A percentile compares a stretch with the other conserved stretches of the same genome.
These are phyloP conservation scores for Actias luna DNA, from an alignment of 2,888 invertebrate species.

Conservation along the genomic window DNA sequence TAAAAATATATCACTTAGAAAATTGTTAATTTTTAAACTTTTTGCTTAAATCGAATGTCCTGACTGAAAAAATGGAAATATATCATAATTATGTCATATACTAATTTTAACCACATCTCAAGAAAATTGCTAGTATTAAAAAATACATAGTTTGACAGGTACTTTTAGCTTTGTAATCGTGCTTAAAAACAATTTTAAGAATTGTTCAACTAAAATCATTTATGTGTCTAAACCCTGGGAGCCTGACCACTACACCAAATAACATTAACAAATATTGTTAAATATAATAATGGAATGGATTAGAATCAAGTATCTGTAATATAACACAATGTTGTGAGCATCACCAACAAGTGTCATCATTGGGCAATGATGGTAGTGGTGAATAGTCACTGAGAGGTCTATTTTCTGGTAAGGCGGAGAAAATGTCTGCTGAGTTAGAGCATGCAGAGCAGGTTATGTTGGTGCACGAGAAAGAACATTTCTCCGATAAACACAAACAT, in stretches of 20 bases:
- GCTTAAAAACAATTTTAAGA: conserved; percentile 29
- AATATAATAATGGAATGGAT: neutral
- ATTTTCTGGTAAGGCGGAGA: conserved; percentile 79
- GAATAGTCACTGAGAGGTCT: conserved; percentile 68
- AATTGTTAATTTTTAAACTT: neutral
- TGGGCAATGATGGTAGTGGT: conserved; percentile 46
- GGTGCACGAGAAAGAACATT: conserved; percentile 74
- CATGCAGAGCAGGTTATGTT: conserved; percentile 80
- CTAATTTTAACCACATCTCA: neutral
- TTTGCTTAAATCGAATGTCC: neutral
- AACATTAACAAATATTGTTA: neutral
- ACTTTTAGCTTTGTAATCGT: conserved; percentile 25
- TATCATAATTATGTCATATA: conserved; percentile 1
- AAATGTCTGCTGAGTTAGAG: conserved; percentile 76
- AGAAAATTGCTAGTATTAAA: conserved; percentile 1
- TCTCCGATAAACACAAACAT: conserved; percentile 63
- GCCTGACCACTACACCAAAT: conserved; percentile 16
- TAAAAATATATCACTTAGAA: neutral
- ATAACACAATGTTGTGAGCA: conserved; percentile 57
- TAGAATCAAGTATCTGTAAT: conserved; percentile 23
- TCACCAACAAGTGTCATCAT: conserved; percentile 56
- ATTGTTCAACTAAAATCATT: conserved; percentile 29
- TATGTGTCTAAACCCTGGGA: conserved; percentile 51
- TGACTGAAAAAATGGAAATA: neutral
- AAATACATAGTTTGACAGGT: conserved; percentile 11